phyloP scores from a whole-genome alignment of 2,113 vertebrate species.

The Cricetomys ansorgei region DNA sequence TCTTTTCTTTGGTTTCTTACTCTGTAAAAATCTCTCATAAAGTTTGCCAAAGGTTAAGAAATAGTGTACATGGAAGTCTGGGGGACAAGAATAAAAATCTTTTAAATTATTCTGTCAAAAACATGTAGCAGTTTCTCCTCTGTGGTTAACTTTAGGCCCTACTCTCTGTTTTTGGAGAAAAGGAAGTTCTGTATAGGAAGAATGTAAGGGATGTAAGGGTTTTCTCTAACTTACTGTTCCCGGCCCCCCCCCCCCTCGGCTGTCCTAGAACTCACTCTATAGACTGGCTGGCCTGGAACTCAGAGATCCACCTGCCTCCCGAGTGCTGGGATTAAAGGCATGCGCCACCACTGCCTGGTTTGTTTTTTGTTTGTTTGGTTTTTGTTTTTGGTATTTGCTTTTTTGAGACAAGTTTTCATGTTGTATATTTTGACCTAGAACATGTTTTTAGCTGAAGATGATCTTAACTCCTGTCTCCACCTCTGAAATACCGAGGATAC shows the following conservation, averaged over 20 bases:
- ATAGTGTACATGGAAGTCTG: constrained; percentile 35
- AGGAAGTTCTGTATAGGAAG: constrained; percentile 79
- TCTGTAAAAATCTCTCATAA: constrained; percentile 25
- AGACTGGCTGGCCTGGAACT: no score
- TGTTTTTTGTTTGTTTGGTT: neutral
- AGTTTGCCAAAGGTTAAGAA: constrained; percentile 41
- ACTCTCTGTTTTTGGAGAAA: constrained; percentile 74
- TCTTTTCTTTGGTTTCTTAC: constrained; percentile 58
- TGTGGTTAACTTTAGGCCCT: constrained; percentile 73
- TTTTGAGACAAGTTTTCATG: neutral
- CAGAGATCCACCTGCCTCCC: no score
- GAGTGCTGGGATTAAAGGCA: no score
- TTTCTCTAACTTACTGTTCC: constrained; percentile 53
- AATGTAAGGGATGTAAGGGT: constrained; percentile 42
- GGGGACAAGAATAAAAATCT: constrained; percentile 50
- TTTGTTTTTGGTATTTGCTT: neutral
- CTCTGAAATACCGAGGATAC: neutral
- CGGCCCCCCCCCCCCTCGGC: no score
- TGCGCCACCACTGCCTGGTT: no score
- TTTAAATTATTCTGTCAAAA: constrained; percentile 64
- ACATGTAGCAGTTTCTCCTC: constrained; percentile 67
- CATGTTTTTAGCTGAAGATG: neutral
- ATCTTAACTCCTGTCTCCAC: neutral
- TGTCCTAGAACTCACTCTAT: no score
- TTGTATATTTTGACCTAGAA: neutral